phyloP scores from a whole-genome alignment of 2,113 vertebrate species.

The Apodemus speciosus region DNA sequence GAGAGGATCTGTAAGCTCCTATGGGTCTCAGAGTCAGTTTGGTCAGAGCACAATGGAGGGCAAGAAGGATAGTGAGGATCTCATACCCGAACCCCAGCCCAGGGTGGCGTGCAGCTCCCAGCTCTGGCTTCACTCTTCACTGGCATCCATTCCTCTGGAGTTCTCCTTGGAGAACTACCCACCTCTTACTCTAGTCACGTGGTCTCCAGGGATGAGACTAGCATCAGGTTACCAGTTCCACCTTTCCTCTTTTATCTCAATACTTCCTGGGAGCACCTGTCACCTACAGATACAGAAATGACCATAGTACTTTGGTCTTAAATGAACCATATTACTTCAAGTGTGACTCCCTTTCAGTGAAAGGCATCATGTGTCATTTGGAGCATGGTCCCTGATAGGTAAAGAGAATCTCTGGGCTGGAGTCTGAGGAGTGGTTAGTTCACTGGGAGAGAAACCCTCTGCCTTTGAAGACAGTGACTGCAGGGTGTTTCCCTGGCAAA shows the following conservation, averaged over 20 bases:
- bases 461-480: not conserved
- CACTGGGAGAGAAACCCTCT: not conserved
- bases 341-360: not conserved
- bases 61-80: not conserved
- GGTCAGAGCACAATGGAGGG: not conserved
- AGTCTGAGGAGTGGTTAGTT: not conserved
- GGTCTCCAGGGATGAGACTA: not conserved
- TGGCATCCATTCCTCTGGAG: not conserved
- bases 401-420: not conserved
- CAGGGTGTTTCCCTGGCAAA: not conserved
- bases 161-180: slow-evolving; percentile 11
- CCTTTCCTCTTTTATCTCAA: not conserved
- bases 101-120: not conserved
- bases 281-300: not conserved
- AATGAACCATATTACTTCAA: not conserved
- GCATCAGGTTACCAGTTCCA: not conserved
- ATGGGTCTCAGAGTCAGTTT: no score
- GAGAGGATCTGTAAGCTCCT: no score
- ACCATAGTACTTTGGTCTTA: not conserved
- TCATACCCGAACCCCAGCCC: not conserved
- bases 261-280: not conserved
- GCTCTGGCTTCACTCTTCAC: not conserved
- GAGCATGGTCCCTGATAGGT: not conserved
- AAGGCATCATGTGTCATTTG: not conserved
- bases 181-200: no score